Conservation (phyloP, 2,113 vertebrate genomes). For the Entelurus aequoreus region DNA sequence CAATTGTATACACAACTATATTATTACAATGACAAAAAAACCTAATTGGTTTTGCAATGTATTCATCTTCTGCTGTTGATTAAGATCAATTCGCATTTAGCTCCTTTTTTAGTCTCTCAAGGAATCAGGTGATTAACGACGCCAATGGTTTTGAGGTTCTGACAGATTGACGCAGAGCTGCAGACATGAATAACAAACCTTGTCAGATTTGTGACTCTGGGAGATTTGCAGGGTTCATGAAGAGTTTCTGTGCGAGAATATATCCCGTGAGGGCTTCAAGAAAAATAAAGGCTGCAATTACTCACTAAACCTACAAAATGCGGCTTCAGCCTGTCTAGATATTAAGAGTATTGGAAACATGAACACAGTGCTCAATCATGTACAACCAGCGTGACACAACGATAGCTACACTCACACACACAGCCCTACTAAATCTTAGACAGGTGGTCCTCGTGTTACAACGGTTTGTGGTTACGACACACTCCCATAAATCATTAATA, state of each 20-base stretch:
- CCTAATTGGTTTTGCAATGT: slow-evolving; percentile 20
- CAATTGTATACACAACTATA: slow-evolving; percentile 39
- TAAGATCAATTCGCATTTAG: slow-evolving; percentile 36
- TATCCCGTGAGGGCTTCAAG: slow-evolving; percentile 47
- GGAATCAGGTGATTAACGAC: slow-evolving; percentile 57
- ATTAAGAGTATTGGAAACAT: not conserved
- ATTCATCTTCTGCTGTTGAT: slow-evolving; percentile 40
- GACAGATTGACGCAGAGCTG: slow-evolving; percentile 54
- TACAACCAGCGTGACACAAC: not conserved
- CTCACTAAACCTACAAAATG: slow-evolving; percentile 25
- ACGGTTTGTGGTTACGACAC: too few relatives aligned
- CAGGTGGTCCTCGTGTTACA: too few relatives aligned
- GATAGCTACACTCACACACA: not conserved
- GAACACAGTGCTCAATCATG: not conserved
- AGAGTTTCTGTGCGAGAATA: slow-evolving; percentile 49
- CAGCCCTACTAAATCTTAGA: not conserved
- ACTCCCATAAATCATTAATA: too few relatives aligned
- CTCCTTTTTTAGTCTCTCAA: slow-evolving; percentile 16
- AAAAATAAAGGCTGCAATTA: slow-evolving; percentile 37
- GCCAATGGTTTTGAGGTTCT: slow-evolving; percentile 44
- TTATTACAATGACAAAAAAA: slow-evolving; percentile 42
- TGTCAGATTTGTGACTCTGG: slow-evolving; percentile 54
- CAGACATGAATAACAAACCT: slow-evolving; percentile 59
- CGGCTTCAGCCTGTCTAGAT: not conserved
- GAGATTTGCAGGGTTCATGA: slow-evolving; percentile 40